Percentiles rank a stretch among this genome's conserved stretches.
phyloP scores from a whole-genome alignment of 2,797 vertebrate species.

The Hemitrygon akajei region DNA sequence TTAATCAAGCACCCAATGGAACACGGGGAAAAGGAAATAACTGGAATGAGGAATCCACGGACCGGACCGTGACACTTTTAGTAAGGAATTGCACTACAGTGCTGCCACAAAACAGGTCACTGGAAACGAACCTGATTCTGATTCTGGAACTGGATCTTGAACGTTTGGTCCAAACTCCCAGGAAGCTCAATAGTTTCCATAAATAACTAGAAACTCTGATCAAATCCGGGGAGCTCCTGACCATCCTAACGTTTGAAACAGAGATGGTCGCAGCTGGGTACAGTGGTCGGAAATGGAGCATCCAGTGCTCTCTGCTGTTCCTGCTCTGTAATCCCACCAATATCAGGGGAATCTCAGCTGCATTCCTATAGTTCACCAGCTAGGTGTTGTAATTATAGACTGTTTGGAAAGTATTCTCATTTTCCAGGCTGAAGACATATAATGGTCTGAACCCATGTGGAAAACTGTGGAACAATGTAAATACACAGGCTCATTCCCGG shows the following conservation, averaged over 20 bases:
- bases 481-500: neutral
- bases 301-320: neutral
- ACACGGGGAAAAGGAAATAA: too few species aligned
- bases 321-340: constrained; percentile 91
- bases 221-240: too few species aligned
- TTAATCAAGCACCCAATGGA: too few species aligned
- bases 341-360: constrained; percentile 70
- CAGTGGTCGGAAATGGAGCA: neutral
- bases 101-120: too few species aligned
- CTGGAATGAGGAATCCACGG: too few species aligned
- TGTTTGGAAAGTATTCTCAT: constrained; percentile 84
- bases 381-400: constrained; percentile 71
- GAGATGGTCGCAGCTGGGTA: neutral
- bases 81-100: too few species aligned
- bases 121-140: too few species aligned
- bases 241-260: neutral
- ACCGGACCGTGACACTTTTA: too few species aligned
- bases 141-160: too few species aligned
- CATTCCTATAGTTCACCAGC: constrained; percentile 61
- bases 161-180: too few species aligned
- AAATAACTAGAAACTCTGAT: too few species aligned
- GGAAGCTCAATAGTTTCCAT: too few species aligned
- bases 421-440: constrained; percentile 93
- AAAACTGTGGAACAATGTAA: constrained; percentile 61
- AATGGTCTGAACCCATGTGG: constrained; percentile 85